Percentiles rank a stretch among this genome's conserved stretches.
Evolutionary conservation across 2,113 vertebrate species (phyloP).

Genomic region (Pongo abelii): DNA sequence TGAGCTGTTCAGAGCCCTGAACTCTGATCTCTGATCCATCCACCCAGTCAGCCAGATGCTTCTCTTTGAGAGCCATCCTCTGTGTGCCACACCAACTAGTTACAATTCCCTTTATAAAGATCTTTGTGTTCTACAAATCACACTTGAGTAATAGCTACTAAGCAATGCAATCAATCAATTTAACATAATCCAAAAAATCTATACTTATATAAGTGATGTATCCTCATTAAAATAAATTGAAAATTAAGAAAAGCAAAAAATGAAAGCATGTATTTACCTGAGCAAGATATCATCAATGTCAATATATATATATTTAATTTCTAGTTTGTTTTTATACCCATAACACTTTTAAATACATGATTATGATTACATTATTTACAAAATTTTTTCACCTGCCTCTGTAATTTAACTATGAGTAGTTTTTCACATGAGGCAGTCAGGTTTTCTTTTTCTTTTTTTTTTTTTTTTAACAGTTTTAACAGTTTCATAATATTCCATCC

Average conservation of each 20-base stretch:
- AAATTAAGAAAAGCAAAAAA: background rate
- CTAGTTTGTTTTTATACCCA: background rate
- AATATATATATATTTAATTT: background rate
- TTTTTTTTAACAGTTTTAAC: background rate
- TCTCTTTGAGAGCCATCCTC: background rate
- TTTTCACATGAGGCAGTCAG: background rate
- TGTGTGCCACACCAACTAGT: rapidly evolving
- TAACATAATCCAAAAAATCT: background rate
- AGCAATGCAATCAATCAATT: background rate
- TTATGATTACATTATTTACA: background rate
- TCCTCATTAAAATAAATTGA: background rate
- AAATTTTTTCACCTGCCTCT: background rate
- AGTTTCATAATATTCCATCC: background rate
- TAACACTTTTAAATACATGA: background rate
- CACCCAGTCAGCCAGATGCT: background rate
- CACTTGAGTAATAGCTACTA: background rate
- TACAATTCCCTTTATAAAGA: background rate
- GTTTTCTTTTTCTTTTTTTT: background rate
- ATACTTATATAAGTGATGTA: background rate
- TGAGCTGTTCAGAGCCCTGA: background rate
- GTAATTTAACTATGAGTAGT: background rate
- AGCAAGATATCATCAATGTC: background rate
- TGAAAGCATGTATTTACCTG: background rate
- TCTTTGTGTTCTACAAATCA: background rate
- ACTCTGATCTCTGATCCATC: background rate